Base-by-base conservation (phyloP, 2,113 vertebrate genomes). In the Rhinolophus sinicus region DNA sequence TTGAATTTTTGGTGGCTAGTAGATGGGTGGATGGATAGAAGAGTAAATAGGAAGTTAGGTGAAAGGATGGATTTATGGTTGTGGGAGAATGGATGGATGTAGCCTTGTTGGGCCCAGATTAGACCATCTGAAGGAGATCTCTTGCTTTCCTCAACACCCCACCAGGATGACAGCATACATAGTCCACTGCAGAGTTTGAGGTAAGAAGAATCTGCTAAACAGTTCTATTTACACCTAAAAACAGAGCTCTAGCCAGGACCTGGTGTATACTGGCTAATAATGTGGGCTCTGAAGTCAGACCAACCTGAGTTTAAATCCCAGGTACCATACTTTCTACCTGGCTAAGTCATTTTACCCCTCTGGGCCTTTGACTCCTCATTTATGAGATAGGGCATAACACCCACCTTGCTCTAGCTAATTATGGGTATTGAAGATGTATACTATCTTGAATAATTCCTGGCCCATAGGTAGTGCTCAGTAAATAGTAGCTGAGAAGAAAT, bases 111-210 rank as follows among this genome's bases (percentile, higher is more conserved):
- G 33, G 73, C 24, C 19, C 22, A 92, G 58, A 85, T 76, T 56
- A 72, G 9, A 38, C 44, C 54, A 54, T 40, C 93, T 97, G 47
- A 97, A 85, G 18, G 28, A 21, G 33, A 91, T 40, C 3, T 4
- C 58, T 96, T 94, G 56, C 28, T 97, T 96, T 92, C 77, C 28
- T 93, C 67, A 95, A 94, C 14, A 58, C 33, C 67, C 60, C 44
- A 81, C 82, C 86, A 98, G 97, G 96, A 98, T 58, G 52, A 93
- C 82, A 97, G 97, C 69, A 93, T 96, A 70, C 86, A 70, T 4
- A 78, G 50, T 75, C 97, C 96, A 92, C 73, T 98, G 77, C 73
- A 97, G 78, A 97, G 72, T 86, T 69, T 98, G 73, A 96, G 96
- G 97, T 98, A 97, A 97, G 97, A 84, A 58, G 30, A 95, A 50